Base-by-base conservation (phyloP, 2,888 invertebrate species). In the Napeogenes inachia region DNA sequence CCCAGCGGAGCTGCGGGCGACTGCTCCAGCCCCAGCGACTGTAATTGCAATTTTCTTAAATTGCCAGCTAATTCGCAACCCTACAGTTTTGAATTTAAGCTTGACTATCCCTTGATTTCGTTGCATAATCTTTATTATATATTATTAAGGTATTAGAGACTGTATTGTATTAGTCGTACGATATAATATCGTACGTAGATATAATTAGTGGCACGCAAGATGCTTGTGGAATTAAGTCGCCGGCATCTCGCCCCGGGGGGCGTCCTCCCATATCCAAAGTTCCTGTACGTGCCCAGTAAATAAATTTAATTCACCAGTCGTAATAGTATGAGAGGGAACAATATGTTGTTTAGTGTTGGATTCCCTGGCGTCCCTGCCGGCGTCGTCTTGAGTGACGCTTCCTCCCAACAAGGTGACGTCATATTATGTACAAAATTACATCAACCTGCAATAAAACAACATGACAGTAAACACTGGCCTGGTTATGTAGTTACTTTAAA, bases 251-350 rank as follows among this genome's bases (percentile, higher is more conserved):
- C 63, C 65, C 63, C 65, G 47, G 67, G 65, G 67, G 62, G 45
- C 64, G 59, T 60, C 66, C 63, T 66, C 63, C 63, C 65, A 60
- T 63, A 66, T 66, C 63, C 63, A 57, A 42, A 59, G 45, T 57
- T 56, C 57, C 63, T 50, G 62, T 58, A 63, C 67, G 67, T 65
- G 67, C 60, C 63, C 59, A 54, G 63, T 58, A 59, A 63, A 64
- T 68, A 65, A 67, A 68, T 68, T 65, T 60, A 68, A 64, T 65
- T 62, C 59, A 56, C 58, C 54, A 63, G 33, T 60, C 60, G 57
- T 58, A 64, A 64, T 64, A 33, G 45, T 61, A 56, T 57, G 58
- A 47, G 54, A 57, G 35, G 54, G 58, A 65, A 62, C 59, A 65
- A 67, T 63, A 50, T 50, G 50, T 50, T 50, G 30, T 50, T 30